Evolutionary conservation across 2,797 vertebrate genomes (phyloP).

Genomic region (Poeciliopsis infans): DNA sequence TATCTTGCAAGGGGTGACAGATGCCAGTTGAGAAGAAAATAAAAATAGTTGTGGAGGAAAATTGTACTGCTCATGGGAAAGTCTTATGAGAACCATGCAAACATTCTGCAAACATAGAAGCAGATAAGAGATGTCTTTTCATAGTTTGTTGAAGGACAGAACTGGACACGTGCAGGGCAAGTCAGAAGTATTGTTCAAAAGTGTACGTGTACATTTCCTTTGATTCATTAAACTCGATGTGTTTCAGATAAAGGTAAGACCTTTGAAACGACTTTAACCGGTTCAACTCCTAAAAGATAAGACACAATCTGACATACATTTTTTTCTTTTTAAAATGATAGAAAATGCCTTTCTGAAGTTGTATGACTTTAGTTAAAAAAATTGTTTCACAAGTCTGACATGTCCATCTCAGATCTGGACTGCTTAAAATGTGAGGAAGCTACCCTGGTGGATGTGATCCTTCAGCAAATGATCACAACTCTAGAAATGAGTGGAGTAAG

Average conservation of each 20-base stretch:
- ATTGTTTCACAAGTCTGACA: background rate
- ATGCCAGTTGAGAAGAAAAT: background rate
- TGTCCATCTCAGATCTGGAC: slow-evolving; percentile 10
- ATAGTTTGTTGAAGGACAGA: background rate
- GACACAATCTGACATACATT: background rate
- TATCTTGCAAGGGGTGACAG: background rate
- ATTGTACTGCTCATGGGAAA: background rate
- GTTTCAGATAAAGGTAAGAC: slow-evolving; percentile 3
- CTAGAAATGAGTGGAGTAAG: slow-evolving; percentile 13
- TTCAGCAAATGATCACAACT: background rate
- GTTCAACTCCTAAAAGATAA: background rate
- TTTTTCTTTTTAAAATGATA: background rate
- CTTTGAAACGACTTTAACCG: too few species aligned
- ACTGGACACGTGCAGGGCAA: background rate
- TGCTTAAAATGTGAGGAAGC: background rate
- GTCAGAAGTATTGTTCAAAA: background rate
- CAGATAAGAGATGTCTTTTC: background rate
- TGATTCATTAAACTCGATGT: background rate
- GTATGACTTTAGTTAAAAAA: background rate
- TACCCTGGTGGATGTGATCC: background rate
- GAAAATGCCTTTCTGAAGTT: background rate
- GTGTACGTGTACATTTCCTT: background rate
- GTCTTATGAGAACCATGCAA: background rate
- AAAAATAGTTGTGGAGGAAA: background rate
- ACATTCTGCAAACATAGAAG: background rate